These are phyloP conservation scores for Synergus laeviventris DNA, from an alignment of 2,888 invertebrate species.

Conservation along the genomic window DNA sequence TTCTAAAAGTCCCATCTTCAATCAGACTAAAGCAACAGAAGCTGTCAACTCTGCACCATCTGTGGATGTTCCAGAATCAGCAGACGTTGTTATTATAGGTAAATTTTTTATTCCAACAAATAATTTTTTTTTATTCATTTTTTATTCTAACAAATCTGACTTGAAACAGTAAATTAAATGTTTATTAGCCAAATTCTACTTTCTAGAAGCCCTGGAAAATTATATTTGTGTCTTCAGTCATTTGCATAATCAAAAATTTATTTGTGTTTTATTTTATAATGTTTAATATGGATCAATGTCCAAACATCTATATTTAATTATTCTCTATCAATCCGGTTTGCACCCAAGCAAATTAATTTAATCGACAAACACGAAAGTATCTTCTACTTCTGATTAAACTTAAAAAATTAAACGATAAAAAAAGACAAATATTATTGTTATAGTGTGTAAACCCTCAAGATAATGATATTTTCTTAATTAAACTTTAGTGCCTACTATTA, in stretches of 20 bases:
- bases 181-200: neutral
- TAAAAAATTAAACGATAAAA: neutral
- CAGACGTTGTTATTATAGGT: constrained; percentile 89
- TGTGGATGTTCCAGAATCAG: constrained; percentile 76
- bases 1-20: constrained; percentile 54
- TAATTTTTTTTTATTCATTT: too few species aligned
- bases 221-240: neutral
- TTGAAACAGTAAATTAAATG: constrained; percentile 28
- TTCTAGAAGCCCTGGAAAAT: too few species aligned
- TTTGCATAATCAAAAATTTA: neutral
- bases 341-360: neutral
- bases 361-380: neutral
- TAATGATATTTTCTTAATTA: too few species aligned
- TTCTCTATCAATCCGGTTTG: neutral
- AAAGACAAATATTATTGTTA: neutral
- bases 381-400: neutral
- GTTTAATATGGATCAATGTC: neutral
- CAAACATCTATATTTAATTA: neutral
- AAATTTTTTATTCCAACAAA: constrained; percentile 65
- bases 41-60: constrained; percentile 44
- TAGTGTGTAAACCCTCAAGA: too few species aligned
- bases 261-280: too few species aligned
- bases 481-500: neutral
- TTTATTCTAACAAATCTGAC: constrained; percentile 26
- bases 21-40: constrained; percentile 41